These are phyloP conservation scores for Helicoverpa armigera DNA, from an alignment of 1,140 invertebrate genomes.

Conservation along the genomic window DNA sequence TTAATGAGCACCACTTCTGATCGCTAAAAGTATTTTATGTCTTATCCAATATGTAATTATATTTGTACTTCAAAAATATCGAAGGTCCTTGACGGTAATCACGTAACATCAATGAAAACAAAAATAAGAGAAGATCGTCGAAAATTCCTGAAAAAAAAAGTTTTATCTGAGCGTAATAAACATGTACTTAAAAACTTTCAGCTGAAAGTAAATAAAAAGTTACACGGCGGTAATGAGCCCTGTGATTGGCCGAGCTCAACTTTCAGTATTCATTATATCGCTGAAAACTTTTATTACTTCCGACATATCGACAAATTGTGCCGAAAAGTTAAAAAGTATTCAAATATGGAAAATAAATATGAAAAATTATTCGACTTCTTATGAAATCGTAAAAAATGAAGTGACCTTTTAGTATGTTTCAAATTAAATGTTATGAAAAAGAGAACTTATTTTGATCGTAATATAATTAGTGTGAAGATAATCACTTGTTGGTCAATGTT, in stretches of 20 bases:
- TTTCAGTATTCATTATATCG: conserved; percentile 20
- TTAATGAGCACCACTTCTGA: no score
- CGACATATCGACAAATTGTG: conserved; percentile 23
- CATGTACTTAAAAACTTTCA: conserved; percentile 19
- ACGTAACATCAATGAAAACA: not conserved
- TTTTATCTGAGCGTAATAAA: not conserved
- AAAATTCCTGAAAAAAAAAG: not conserved
- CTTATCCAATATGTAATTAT: no score
- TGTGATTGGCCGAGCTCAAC: conserved; percentile 33
- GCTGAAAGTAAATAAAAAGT: conserved; percentile 33
- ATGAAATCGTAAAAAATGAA: no score
- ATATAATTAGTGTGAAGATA: no score
- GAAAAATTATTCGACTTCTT: no score
- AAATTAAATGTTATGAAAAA: no score
- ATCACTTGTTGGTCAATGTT: no score
- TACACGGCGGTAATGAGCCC: conserved; percentile 19
- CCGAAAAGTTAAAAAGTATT: not conserved
- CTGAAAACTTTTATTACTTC: conserved; percentile 19
- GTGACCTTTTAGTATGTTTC: no score
- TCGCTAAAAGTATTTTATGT: no score
- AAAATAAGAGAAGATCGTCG: not conserved
- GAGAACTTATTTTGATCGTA: no score
- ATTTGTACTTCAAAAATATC: not conserved
- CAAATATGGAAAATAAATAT: not conserved
- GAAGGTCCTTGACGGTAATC: not conserved